Base-by-base conservation (phyloP, 2,113 vertebrate species). In the Indicator indicator region DNA sequence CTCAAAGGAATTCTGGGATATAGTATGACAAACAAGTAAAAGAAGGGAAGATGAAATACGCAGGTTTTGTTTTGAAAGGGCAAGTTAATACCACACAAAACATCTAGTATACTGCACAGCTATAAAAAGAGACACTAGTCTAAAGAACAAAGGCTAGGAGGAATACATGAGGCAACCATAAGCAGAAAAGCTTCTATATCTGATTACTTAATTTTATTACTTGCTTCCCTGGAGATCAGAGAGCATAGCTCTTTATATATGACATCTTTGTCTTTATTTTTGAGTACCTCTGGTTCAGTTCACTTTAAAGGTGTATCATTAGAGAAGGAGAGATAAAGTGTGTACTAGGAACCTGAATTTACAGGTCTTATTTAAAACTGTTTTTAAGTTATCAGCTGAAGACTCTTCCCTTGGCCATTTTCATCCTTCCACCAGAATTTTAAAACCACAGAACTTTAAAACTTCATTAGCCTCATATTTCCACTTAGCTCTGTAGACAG, bases 161-260 rank as follows among this genome's bases (percentile, higher is more conserved):
- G 42, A 94, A 90, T 62, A 90, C 90, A 92, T 7, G 32, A 93
- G 73, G 72, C 48, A 94, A 86, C 90, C 92, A 88, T 36, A 88
- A 90, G 52, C 48, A 91, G 52, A 78, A 91, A 74, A 88, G 79
- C 52, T 60, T 89, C 85, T 73, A 48, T 59, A 79, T 44, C 16
- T 30, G 44, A 86, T 91, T 81, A 90, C 56, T 16, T 88, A 38
- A 86, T 81, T 74, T 93, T 83, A 90, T 83, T 36, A 92, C 54
- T 91, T 86, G 54, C 44, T 48, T 69, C 74, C 63, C 63, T 69
- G 44, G 84, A 82, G 63, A 84, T 2, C 0, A 1, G 67, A 68
- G 54, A 58, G 13, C 14, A 67, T 38, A 38, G 30, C 48, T 69
- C 74, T 87, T 93, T 76, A 91, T 33, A 68, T 26, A 77, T 32